phyloP scores from a whole-genome alignment of 2,797 vertebrate species.

The Sebastes kiyomatsui region DNA sequence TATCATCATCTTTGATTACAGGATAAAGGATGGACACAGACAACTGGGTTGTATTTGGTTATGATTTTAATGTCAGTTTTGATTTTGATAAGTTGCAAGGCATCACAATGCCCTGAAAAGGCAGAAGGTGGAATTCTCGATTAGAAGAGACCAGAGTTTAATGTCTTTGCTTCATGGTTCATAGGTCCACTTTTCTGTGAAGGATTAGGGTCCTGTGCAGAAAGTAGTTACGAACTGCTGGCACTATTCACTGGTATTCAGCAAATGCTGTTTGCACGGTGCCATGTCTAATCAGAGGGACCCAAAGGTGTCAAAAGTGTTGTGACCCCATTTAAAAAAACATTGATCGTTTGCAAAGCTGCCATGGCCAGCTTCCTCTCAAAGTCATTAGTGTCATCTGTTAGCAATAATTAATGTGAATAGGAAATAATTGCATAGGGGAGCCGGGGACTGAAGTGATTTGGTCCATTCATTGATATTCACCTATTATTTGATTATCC shows the following conservation, averaged over 20 bases:
- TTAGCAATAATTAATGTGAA: conserved; percentile 95
- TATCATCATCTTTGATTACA: neutral
- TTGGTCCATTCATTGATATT: conserved; percentile 88
- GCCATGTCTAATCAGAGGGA: conserved; percentile 35
- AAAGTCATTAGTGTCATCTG: conserved; percentile 96
- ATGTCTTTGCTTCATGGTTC: neutral
- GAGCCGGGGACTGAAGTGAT: conserved; percentile 87
- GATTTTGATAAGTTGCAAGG: neutral
- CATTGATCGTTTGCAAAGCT: conserved; percentile 82
- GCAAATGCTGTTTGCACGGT: conserved; percentile 2
- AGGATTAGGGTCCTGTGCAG: neutral
- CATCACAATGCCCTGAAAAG: neutral
- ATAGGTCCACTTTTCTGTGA: neutral
- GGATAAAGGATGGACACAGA: neutral
- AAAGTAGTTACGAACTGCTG: neutral
- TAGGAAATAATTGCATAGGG: conserved; percentile 94
- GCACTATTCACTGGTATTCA: neutral
- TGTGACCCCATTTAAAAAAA: conserved; percentile 74
- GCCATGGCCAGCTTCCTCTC: conserved; percentile 83
- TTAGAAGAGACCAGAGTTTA: neutral
- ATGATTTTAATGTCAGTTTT: neutral
- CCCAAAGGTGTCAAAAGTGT: conserved; percentile 54
- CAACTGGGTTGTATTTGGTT: neutral
- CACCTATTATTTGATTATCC: conserved; percentile 85
- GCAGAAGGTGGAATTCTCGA: neutral